Percentiles rank a stretch among this genome's conserved stretches.
Conservation (phyloP, 1,140 invertebrate genomes). For the Drosophila burlai region DNA sequence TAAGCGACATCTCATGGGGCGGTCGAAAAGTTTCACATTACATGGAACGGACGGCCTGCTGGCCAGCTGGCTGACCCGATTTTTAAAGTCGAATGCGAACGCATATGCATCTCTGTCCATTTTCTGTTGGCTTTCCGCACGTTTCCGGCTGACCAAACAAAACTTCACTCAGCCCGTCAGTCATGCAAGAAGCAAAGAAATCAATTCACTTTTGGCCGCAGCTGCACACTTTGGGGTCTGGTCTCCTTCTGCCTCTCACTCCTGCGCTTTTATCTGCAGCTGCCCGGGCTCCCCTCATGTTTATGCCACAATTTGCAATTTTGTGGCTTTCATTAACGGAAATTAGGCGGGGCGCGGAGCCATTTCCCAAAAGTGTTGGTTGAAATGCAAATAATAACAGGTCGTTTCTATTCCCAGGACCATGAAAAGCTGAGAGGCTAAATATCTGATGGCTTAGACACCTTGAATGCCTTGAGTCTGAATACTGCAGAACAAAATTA, state of each 20-base stretch:
- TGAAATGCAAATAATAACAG: constrained; percentile 6
- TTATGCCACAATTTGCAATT: constrained; percentile 72
- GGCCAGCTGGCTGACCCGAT: constrained; percentile 62
- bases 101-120: constrained; percentile 53
- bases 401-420: neutral
- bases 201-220: constrained; percentile 68
- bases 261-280: constrained; percentile 14
- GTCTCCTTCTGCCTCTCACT: neutral
- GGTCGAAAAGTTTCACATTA: constrained; percentile 59
- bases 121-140: constrained; percentile 42
- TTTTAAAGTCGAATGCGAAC: constrained; percentile 62
- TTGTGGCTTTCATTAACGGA: constrained; percentile 73
- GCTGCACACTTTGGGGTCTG: constrained; percentile 56
- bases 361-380: constrained; percentile 10
- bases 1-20: constrained; percentile 42
- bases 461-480: neutral
- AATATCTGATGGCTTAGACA: neutral
- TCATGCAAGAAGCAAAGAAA: constrained; percentile 68
- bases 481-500: neutral
- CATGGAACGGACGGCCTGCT: constrained; percentile 16
- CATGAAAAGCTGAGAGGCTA: neutral
- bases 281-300: constrained; percentile 39
- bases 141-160: constrained; percentile 75
- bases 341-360: constrained; percentile 54
- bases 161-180: constrained; percentile 64